These are phyloP conservation scores for Eristalis pertinax DNA, from an alignment of 2,888 invertebrate species.

Conservation along the genomic window DNA sequence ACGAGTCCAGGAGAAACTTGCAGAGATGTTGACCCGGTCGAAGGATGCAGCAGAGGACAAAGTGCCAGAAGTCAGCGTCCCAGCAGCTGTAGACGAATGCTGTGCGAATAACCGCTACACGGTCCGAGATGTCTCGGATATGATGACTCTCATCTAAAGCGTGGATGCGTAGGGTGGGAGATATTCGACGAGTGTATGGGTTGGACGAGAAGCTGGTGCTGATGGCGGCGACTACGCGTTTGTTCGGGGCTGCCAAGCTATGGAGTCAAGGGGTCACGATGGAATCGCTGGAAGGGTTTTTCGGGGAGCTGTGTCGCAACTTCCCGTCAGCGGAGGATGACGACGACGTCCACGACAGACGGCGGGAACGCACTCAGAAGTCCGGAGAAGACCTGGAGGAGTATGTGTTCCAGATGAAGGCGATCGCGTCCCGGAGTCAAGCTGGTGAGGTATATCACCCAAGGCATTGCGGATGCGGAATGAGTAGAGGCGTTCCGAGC, in stretches of 20 bases:
- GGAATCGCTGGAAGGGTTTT: slow-evolving; percentile 7
- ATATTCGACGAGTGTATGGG: too few relatives aligned
- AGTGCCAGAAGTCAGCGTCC: background rate
- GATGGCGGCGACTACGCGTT: slow-evolving; percentile 1
- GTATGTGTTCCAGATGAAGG: background rate
- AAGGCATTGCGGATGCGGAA: background rate
- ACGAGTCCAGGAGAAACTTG: slow-evolving; percentile 1
- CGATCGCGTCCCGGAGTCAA: background rate
- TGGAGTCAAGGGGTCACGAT: slow-evolving; percentile 1
- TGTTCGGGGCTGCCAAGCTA: slow-evolving; percentile 3
- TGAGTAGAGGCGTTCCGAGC: background rate
- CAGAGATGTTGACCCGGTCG: background rate
- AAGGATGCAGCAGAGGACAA: background rate
- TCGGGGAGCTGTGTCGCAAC: slow-evolving; percentile 10
- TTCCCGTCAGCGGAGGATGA: slow-evolving; percentile 21
- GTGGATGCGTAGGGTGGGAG: too few relatives aligned
- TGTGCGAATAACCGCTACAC: background rate
- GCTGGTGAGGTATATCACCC: background rate
- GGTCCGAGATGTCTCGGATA: background rate
- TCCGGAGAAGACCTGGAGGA: slow-evolving; percentile 2
- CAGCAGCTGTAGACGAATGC: background rate
- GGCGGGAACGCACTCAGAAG: background rate
- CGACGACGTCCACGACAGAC: slow-evolving; percentile 15
- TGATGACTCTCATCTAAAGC: background rate
- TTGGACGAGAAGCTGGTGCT: too few relatives aligned